A percentile compares a stretch with the other conserved stretches of the same genome.
These are phyloP conservation scores for Aspidoscelis tigris DNA, from an alignment of 2,113 vertebrate species.

Conservation along the genomic window DNA sequence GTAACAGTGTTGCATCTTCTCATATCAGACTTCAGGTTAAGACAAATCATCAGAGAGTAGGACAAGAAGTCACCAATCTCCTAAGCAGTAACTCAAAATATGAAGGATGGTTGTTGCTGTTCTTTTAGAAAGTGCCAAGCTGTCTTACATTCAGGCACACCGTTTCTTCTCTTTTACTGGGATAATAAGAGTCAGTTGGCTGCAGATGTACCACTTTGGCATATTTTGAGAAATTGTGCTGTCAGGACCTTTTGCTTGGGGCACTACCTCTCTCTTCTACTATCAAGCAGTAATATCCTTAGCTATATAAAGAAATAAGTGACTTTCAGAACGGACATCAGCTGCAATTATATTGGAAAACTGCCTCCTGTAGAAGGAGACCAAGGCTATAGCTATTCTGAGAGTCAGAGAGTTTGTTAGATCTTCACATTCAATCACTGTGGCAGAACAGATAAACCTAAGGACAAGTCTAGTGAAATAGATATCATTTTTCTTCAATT, in stretches of 20 bases:
- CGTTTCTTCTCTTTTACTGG: not conserved
- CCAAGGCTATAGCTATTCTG: not conserved
- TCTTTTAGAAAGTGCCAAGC: not conserved
- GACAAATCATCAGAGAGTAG: not conserved
- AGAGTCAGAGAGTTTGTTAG: not conserved
- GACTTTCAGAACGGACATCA: not conserved
- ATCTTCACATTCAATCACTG: not conserved
- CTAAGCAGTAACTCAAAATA: not conserved
- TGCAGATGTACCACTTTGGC: not conserved
- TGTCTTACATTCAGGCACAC: not conserved
- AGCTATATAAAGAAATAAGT: not conserved
- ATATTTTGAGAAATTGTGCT: slow-evolving; percentile 17
- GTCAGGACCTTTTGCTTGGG: not conserved
- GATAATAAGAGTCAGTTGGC: not conserved
- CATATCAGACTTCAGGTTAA: not conserved
- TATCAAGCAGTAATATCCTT: not conserved
- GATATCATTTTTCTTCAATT: not conserved
- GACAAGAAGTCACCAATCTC: not conserved
- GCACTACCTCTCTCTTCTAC: not conserved
- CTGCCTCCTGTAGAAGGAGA: not conserved
- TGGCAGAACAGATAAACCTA: not conserved
- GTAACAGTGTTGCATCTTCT: no score
- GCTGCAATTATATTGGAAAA: not conserved
- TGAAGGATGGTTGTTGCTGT: not conserved
- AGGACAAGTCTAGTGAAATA: not conserved